phyloP scores from a whole-genome alignment of 2,888 invertebrate genomes.

The Drosophila kanekoi region DNA sequence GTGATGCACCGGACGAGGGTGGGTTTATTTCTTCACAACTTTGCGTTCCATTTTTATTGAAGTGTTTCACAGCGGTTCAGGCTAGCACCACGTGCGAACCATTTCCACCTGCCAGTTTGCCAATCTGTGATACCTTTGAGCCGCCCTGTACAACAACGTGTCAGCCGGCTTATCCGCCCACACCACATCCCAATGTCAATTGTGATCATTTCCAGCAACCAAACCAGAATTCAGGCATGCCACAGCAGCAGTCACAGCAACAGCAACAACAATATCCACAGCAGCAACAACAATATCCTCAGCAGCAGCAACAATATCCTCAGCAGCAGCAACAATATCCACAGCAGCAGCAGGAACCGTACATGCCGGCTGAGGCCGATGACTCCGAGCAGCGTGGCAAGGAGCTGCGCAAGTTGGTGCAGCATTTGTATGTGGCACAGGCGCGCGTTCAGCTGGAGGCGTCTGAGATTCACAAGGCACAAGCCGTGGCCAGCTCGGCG shows the following conservation, averaged over 20 bases:
- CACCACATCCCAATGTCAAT: neutral
- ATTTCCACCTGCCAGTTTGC: neutral
- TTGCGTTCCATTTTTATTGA: neutral
- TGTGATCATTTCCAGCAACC: constrained; percentile 21
- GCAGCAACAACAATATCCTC: constrained; percentile 6
- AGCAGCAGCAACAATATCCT: neutral
- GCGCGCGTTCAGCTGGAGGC: constrained; percentile 85
- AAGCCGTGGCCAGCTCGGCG: constrained; percentile 82
- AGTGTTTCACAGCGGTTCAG: constrained; percentile 7
- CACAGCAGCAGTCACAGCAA: constrained; percentile 18
- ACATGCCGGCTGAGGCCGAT: constrained; percentile 25
- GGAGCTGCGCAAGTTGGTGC: constrained; percentile 79
- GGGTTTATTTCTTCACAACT: neutral
- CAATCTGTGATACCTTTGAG: neutral
- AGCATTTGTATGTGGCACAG: constrained; percentile 84
- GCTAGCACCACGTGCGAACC: constrained; percentile 8
- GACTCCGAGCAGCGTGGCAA: constrained; percentile 65
- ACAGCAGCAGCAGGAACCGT: constrained; percentile 1
- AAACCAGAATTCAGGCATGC: constrained; percentile 10
- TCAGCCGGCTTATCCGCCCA: neutral
- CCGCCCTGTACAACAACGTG: constrained; percentile 10
- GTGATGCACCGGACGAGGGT: constrained; percentile 16
- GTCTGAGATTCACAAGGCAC: constrained; percentile 83
- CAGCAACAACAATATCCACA: neutral
- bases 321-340: constrained; percentile 4